Percentiles rank a stretch among this genome's conserved stretches.
These are phyloP conservation scores for Xiphias gladius DNA, from an alignment of 2,113 vertebrate genomes.

Conservation along the genomic window DNA sequence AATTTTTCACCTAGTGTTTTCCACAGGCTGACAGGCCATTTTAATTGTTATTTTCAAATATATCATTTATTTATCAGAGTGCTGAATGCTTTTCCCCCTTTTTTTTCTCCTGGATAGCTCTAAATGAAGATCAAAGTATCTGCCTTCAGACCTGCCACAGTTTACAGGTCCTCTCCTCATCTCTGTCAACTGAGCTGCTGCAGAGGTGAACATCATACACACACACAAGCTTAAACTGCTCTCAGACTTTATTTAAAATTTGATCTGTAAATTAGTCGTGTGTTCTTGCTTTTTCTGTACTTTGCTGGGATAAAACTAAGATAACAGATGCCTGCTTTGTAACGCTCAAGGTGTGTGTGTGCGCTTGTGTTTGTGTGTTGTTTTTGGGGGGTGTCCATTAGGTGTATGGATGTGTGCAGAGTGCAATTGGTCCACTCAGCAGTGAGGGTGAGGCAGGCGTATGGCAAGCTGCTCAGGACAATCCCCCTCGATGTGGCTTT, in stretches of 20 bases:
- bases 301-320: not conserved
- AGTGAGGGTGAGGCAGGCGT: conserved; percentile 93
- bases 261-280: not conserved
- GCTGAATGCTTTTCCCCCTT: not conserved
- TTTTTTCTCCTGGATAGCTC: conserved; percentile 79
- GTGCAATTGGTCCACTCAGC: conserved; percentile 94
- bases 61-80: not conserved
- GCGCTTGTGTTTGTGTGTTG: conserved; percentile 7
- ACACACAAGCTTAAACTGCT: not conserved
- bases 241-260: not conserved
- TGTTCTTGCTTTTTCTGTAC: not conserved
- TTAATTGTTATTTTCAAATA: not conserved
- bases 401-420: conserved; percentile 95
- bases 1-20: not conserved
- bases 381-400: conserved; percentile 58
- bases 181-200: conserved; percentile 91
- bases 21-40: not conserved
- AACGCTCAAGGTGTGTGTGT: conserved; percentile 6
- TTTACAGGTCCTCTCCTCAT: conserved; percentile 92
- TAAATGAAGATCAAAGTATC: conserved; percentile 91
- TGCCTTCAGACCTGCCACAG: conserved; percentile 95
- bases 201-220: conserved; percentile 87
- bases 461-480: conserved; percentile 93
- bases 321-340: not conserved
- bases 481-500: conserved; percentile 93